Conservation (phyloP, 2,113 vertebrate species). For the Epinephelus cyanopodus region DNA sequence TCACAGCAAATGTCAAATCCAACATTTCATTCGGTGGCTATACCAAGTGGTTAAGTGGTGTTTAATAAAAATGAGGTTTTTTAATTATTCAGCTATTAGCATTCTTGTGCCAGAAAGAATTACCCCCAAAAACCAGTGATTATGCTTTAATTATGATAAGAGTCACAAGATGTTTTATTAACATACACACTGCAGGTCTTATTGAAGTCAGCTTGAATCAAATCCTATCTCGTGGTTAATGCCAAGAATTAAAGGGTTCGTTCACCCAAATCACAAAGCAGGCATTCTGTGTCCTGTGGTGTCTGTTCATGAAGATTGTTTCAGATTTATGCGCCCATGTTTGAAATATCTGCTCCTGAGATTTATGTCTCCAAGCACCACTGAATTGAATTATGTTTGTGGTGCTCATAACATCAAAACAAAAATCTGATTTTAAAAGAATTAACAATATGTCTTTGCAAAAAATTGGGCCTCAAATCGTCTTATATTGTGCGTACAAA, state of each 20-base stretch:
- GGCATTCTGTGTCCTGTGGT: background rate
- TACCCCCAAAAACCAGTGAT: constrained; percentile 64
- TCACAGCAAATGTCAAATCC: constrained; percentile 74
- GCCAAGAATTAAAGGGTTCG: constrained; percentile 26
- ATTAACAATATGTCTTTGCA: no score
- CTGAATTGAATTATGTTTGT: background rate
- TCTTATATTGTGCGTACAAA: no score
- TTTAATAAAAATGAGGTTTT: constrained; percentile 82
- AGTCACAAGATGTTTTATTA: constrained; percentile 78
- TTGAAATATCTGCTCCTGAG: constrained; percentile 9
- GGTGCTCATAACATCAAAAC: background rate
- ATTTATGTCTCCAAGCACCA: constrained; percentile 1
- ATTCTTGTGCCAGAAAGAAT: constrained; percentile 80
- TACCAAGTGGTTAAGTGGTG: constrained; percentile 78
- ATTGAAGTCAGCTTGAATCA: constrained; percentile 61
- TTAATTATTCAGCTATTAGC: constrained; percentile 82
- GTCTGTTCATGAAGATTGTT: background rate
- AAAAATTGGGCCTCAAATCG: no score
- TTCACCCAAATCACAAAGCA: constrained; percentile 39
- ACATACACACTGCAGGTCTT: constrained; percentile 60
- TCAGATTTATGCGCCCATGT: background rate
- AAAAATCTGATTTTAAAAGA: no score
- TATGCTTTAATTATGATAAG: constrained; percentile 73
- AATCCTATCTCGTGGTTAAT: constrained; percentile 33
- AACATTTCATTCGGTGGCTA: constrained; percentile 67